phyloP scores from a whole-genome alignment of 2,888 invertebrate species.

The Sceliomorpha sp. region DNA sequence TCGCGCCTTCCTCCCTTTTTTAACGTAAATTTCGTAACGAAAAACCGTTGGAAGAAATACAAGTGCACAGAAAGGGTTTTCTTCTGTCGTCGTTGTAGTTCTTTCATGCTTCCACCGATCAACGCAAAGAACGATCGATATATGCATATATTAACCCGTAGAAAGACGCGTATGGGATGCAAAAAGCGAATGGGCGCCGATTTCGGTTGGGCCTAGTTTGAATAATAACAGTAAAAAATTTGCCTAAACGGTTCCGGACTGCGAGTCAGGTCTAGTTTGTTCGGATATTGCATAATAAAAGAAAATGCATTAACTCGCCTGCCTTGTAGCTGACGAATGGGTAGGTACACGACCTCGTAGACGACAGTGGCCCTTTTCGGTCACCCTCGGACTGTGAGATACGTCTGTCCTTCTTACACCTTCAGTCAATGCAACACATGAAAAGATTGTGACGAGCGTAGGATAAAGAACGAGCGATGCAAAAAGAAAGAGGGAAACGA shows the following conservation, averaged over 20 bases:
- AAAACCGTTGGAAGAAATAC: constrained; percentile 68
- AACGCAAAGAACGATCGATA: constrained; percentile 75
- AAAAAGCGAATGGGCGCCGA: constrained; percentile 58
- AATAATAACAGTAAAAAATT: constrained; percentile 79
- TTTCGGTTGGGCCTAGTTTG: constrained; percentile 77
- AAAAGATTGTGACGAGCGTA: constrained; percentile 15
- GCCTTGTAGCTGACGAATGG: constrained; percentile 41
- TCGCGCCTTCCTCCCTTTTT: constrained; percentile 11
- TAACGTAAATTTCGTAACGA: constrained; percentile 42
- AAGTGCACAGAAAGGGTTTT: constrained; percentile 59
- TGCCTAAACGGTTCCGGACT: constrained; percentile 78
- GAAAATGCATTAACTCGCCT: constrained; percentile 71
- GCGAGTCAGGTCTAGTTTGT: constrained; percentile 68
- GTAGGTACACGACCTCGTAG: constrained; percentile 33
- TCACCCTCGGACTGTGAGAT: constrained; percentile 14
- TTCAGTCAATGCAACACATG: constrained; percentile 24
- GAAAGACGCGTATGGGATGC: constrained; percentile 24
- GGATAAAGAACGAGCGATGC: constrained; percentile 8
- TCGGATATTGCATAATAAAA: constrained; percentile 77
- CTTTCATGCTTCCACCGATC: constrained; percentile 69
- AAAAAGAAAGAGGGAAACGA: constrained; percentile 4
- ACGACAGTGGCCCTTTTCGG: constrained; percentile 21
- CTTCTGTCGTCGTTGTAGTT: constrained; percentile 35
- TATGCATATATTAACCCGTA: constrained; percentile 70
- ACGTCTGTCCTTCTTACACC: constrained; percentile 33